Conservation (phyloP, 1,140 invertebrate genomes). For the Drosophila nebulosa region DNA sequence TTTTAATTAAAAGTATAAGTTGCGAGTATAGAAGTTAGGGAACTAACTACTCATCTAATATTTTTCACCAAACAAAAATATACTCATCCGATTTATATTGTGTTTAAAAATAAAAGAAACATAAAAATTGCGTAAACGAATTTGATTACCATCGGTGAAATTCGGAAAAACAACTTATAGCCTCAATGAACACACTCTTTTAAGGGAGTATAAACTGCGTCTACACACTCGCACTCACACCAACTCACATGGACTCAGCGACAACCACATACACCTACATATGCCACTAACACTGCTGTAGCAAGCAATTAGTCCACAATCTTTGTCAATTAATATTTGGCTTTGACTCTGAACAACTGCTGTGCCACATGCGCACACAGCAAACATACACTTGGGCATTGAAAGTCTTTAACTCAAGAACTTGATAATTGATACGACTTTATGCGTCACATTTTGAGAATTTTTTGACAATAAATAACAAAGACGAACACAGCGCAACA, state of each 20-base stretch:
- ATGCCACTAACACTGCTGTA: background rate
- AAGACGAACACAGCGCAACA: background rate
- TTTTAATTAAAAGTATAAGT: too few species aligned
- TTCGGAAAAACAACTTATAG: background rate
- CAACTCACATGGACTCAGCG: background rate
- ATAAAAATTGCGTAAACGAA: background rate
- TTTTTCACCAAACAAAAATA: too few species aligned
- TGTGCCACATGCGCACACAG: background rate
- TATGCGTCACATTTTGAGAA: background rate
- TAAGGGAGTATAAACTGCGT: background rate
- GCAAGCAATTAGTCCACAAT: slow-evolving; percentile 1
- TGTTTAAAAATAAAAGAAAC: too few species aligned
- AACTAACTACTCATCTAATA: too few species aligned
- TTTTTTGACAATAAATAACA: slow-evolving; percentile 6
- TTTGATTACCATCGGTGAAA: too few species aligned
- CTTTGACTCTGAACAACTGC: background rate
- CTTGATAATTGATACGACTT: background rate
- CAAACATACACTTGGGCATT: background rate
- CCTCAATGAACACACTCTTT: background rate
- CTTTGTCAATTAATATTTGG: slow-evolving; percentile 5
- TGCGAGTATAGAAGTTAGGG: too few species aligned
- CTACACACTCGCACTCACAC: background rate
- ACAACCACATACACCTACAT: background rate
- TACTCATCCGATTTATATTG: too few species aligned
- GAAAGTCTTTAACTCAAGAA: background rate